These are phyloP conservation scores for Loris lydekkerianus DNA, from an alignment of 2,797 vertebrate genomes.

Conservation along the genomic window DNA sequence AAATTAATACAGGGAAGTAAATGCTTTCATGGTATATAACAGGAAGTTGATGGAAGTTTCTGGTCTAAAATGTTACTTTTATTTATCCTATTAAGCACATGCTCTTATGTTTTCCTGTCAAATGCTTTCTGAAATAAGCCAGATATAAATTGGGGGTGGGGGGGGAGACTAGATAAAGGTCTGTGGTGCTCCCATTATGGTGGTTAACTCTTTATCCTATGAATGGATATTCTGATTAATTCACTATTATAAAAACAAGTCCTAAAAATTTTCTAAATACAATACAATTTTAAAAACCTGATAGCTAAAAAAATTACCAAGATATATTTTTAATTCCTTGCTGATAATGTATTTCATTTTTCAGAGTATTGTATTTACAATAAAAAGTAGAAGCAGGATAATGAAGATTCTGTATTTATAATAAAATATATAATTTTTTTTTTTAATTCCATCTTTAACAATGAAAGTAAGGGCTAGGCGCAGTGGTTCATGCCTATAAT, in stretches of 20 bases:
- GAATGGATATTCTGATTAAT: conserved; percentile 5
- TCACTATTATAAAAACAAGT: conserved; percentile 11
- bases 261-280: conserved; percentile 7
- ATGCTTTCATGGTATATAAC: conserved; percentile 11
- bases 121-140: not conserved
- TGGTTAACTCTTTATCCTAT: not conserved
- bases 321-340: not conserved
- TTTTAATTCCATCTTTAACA: conserved; percentile 4
- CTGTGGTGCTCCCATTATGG: not conserved
- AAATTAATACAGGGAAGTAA: conserved; percentile 10
- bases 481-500: too few relatives aligned
- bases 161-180: not conserved
- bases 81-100: not conserved
- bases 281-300: not conserved
- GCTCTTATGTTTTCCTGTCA: not conserved
- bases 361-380: not conserved
- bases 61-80: not conserved
- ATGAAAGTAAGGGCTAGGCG: too few relatives aligned
- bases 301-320: not conserved
- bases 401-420: not conserved
- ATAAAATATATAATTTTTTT: conserved; percentile 43
- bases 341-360: conserved; percentile 12
- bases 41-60: conserved; percentile 8
- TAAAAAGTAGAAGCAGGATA: not conserved
- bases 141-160: not conserved